phyloP scores from a whole-genome alignment of 2,797 vertebrate genomes.

The Coilia nasus region DNA sequence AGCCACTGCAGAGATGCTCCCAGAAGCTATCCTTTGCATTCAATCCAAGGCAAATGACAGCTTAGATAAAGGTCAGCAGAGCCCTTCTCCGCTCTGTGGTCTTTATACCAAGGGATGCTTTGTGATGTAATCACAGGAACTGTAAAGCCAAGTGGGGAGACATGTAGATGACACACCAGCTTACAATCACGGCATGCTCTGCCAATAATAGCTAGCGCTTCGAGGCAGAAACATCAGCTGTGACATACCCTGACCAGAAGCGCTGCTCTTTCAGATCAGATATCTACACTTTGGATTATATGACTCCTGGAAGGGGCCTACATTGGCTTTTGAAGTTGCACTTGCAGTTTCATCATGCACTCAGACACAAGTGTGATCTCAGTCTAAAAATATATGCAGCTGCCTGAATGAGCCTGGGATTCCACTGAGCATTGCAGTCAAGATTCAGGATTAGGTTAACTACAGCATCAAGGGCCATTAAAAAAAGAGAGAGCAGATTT shows the following conservation, averaged over 20 bases:
- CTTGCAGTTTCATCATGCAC: not conserved
- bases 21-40: not conserved
- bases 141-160: not conserved
- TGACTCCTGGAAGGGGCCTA: not conserved
- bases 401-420: not conserved
- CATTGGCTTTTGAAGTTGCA: not conserved
- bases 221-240: slow-evolving; percentile 9
- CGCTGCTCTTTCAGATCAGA: not conserved
- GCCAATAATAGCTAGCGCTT: slow-evolving; percentile 19
- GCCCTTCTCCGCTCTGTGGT: not conserved
- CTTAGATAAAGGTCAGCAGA: not conserved
- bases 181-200: not conserved
- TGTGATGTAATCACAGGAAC: not conserved
- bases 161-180: slow-evolving; percentile 8
- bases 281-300: not conserved
- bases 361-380: not conserved
- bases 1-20: not conserved
- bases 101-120: not conserved
- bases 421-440: not conserved
- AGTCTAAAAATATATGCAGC: not conserved
- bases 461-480: slow-evolving; percentile 36
- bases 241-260: not conserved
- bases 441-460: slow-evolving; percentile 23
- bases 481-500: slow-evolving; percentile 37
- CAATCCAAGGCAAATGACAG: slow-evolving; percentile 10